phyloP scores from a whole-genome alignment of 2,113 vertebrate species.

The Atrichornis clamosus region DNA sequence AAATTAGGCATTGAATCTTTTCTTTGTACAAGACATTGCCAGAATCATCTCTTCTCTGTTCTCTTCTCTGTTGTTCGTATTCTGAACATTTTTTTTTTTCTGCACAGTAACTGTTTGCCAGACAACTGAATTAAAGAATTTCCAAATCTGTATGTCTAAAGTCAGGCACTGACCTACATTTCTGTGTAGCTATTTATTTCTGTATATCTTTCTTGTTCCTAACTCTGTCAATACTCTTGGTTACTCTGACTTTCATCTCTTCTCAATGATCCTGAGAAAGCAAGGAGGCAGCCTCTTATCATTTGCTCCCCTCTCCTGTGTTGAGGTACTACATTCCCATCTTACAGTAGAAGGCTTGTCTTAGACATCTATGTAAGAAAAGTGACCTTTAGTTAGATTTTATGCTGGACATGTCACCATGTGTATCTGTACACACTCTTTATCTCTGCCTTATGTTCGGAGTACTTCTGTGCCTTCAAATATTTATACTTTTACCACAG shows the following conservation, averaged over 20 bases:
- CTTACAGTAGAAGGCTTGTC: neutral
- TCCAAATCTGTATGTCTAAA: neutral
- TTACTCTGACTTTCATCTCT: neutral
- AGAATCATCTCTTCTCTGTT: neutral
- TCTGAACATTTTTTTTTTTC: neutral
- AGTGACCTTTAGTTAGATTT: neutral
- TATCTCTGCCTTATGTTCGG: neutral
- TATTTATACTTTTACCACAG: neutral
- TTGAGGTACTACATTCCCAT: neutral
- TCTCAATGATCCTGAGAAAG: neutral
- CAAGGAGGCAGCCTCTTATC: neutral
- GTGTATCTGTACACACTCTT: neutral
- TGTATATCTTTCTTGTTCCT: neutral
- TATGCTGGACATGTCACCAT: neutral
- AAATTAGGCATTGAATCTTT: neutral
- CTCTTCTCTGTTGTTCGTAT: neutral
- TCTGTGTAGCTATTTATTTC: neutral
- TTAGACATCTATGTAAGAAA: neutral
- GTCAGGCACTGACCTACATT: accelerated
- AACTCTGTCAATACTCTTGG: neutral
- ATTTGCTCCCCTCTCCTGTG: neutral
- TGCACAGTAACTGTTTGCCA: neutral
- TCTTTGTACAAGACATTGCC: neutral
- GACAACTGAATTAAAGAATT: neutral
- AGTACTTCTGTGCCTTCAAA: neutral